Base-by-base conservation (phyloP, 2,797 vertebrate genomes). In the Erpetoichthys calabaricus region DNA sequence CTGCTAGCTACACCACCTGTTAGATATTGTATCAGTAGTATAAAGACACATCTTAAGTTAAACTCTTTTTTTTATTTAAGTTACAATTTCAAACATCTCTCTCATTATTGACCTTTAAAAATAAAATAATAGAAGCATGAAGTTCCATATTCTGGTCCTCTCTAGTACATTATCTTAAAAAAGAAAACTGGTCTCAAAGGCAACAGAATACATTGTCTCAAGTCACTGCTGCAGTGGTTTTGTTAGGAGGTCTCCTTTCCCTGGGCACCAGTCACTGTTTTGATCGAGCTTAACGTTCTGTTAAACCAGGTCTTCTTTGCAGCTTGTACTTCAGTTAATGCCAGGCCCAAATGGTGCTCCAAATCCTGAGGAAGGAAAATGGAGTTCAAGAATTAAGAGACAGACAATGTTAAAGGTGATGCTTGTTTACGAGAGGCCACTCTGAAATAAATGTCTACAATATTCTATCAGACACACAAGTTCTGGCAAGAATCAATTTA, bases 261-360 rank as follows among this genome's bases (percentile, higher is more conserved):
- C 81, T 98, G 95, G 63, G 89, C 88, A 61, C 96, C 95, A 1
- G 96, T 98, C 63, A 89, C 96, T 1, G 96, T 99, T 82, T 99
- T 99, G 80, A 99, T 98, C 75, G 96, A 97, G 80, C 82, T 98
- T 70, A 99, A 86, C 2, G 96, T 99, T 73, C 95, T 80, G 85
- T 97, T 99, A 84, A 99, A 99, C 96, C 96, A 99, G 1, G 96
- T 99, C 86, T 99, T 98, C 83, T 97, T 97, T 70, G 94, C 92
- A 2, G 96, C 95, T 74, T 98, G 95, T 9, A 98, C 92, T 76
- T 99, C 96, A 1, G 87, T 96, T 51, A 99, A 75, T 41, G 95
- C 92, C 66, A 97, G 84, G 63, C 95, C 96, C 78, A 99, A 77
- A 66, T 97, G 91, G 59, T 98, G 96, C 74, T 98, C 96, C 74